phyloP scores from a whole-genome alignment of 2,888 invertebrate species.

The Phymatocera aterrima region DNA sequence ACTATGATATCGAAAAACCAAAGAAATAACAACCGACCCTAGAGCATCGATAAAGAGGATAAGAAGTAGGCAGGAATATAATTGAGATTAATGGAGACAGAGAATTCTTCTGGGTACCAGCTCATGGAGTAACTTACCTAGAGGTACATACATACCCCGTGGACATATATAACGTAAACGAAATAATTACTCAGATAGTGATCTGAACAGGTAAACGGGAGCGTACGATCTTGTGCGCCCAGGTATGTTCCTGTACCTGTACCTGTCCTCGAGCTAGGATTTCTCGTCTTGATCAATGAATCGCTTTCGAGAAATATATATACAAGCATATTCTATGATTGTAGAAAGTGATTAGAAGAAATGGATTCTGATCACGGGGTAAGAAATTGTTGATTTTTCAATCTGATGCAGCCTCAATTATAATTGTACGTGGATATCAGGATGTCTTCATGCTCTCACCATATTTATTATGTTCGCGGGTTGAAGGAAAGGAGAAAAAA shows the following conservation, averaged over 20 bases:
- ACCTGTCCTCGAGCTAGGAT: background rate
- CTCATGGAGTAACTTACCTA: background rate
- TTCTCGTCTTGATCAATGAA: slow-evolving; percentile 12
- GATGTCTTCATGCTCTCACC: background rate
- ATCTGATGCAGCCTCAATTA: background rate
- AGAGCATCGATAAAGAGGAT: slow-evolving; percentile 8
- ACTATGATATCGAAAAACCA: background rate
- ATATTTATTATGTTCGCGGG: background rate
- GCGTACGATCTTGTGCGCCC: background rate
- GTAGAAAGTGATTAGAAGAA: slow-evolving; percentile 60
- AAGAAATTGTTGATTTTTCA: background rate
- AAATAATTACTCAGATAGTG: slow-evolving; percentile 63
- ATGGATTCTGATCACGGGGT: slow-evolving; percentile 33
- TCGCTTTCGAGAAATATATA: slow-evolving; percentile 12
- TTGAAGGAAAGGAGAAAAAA: slow-evolving; percentile 34
- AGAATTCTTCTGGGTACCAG: slow-evolving; percentile 53
- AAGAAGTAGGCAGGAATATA: slow-evolving; percentile 44
- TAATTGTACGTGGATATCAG: background rate
- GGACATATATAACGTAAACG: slow-evolving; percentile 56
- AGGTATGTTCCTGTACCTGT: background rate
- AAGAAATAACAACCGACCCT: background rate
- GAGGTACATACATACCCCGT: background rate
- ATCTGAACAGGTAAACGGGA: slow-evolving; percentile 52
- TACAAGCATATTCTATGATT: too few relatives aligned
- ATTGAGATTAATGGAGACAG: slow-evolving; percentile 62